These are phyloP conservation scores for Gnathonemus longibarbis DNA, from an alignment of 2,113 vertebrate species.

Conservation along the genomic window DNA sequence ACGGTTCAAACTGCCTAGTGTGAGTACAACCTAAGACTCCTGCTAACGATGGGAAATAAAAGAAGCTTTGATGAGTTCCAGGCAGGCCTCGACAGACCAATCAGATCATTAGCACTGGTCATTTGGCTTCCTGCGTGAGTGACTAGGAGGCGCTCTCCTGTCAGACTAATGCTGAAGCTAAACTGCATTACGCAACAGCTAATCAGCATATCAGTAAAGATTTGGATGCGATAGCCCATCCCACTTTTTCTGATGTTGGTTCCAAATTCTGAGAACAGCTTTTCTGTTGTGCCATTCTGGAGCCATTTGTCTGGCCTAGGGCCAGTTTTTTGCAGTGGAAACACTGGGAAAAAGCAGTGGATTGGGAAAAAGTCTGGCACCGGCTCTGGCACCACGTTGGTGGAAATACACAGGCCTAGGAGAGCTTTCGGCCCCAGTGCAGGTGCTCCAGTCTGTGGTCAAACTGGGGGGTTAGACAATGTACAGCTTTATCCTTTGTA, in stretches of 20 bases:
- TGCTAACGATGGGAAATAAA: neutral
- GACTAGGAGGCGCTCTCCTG: constrained; percentile 29
- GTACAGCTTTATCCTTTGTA: neutral
- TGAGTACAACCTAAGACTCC: neutral
- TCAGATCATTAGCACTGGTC: neutral
- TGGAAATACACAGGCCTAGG: neutral
- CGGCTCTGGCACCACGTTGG: neutral
- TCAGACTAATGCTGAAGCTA: constrained; percentile 46
- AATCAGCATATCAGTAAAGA: too few species aligned
- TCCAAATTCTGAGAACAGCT: neutral
- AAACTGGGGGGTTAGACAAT: neutral
- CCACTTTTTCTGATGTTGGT: neutral
- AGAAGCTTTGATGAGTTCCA: neutral
- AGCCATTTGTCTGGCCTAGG: neutral
- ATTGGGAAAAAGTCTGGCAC: neutral
- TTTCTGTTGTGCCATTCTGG: neutral
- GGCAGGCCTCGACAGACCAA: neutral
- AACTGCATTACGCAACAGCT: neutral
- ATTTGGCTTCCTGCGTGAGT: neutral
- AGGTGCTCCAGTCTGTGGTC: neutral
- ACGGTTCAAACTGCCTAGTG: too few species aligned
- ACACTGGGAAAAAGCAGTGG: neutral
- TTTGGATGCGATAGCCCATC: neutral
- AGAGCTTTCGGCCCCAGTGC: neutral
- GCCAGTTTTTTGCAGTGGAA: neutral